Conservation (phyloP, 2,888 invertebrate genomes). For the Callyntrura guangdongensis region DNA sequence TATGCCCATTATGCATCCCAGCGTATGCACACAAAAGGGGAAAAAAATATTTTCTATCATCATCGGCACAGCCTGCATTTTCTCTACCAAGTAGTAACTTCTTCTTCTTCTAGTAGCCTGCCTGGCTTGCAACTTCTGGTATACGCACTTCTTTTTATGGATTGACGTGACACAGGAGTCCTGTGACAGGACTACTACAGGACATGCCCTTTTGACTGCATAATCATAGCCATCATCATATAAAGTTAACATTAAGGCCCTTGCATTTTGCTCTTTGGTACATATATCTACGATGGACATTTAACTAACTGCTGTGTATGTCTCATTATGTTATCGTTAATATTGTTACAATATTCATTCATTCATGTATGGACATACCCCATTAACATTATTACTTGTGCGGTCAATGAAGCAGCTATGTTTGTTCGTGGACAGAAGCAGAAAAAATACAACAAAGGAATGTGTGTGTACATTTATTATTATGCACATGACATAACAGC, state of each 20-base stretch:
- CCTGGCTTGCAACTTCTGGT: not conserved
- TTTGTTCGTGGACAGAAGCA: slow-evolving; percentile 12
- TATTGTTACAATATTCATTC: not conserved
- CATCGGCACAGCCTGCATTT: not conserved
- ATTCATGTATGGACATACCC: not conserved
- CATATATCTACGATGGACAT: no score
- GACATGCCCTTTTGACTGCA: no score
- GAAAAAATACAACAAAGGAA: not conserved
- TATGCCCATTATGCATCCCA: slow-evolving; percentile 3
- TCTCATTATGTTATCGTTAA: not conserved
- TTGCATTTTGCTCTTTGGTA: no score
- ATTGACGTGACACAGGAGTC: no score
- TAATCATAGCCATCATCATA: no score
- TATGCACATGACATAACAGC: slow-evolving; percentile 16
- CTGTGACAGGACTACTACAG: no score
- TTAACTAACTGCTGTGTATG: no score
- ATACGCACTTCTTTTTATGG: no score
- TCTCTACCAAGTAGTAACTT: not conserved
- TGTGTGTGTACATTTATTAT: not conserved
- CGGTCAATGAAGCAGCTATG: slow-evolving; percentile 18
- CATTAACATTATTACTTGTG: slow-evolving; percentile 21
- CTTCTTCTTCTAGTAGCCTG: not conserved
- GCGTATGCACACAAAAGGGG: not conserved
- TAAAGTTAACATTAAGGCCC: no score
- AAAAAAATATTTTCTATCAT: not conserved